Percentiles rank a stretch among this genome's conserved stretches.
These are phyloP conservation scores for Corythoichthys haematopterus DNA, from an alignment of 2,113 vertebrate genomes.

Conservation along the genomic window DNA sequence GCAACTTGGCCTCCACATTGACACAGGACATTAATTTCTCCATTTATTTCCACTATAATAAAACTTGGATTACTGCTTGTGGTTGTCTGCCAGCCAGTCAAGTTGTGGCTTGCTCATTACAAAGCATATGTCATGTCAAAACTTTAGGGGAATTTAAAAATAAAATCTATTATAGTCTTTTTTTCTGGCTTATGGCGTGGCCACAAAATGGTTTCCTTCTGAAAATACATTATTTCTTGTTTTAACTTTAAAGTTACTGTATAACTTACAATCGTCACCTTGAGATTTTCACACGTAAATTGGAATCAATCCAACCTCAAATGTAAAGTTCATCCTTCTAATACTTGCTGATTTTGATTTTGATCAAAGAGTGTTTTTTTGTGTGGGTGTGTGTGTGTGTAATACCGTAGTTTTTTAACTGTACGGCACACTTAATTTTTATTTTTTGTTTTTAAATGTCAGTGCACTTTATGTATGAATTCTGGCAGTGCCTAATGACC, in stretches of 20 bases:
- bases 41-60: slow-evolving; percentile 13
- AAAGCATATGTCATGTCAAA: not conserved
- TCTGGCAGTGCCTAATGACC: too few relatives aligned
- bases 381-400: too few relatives aligned
- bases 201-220: not conserved
- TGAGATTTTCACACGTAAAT: not conserved
- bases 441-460: not conserved
- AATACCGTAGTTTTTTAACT: too few relatives aligned
- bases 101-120: not conserved
- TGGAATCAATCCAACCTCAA: not conserved
- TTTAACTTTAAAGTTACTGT: not conserved
- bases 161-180: not conserved
- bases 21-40: slow-evolving; percentile 28
- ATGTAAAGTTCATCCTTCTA: not conserved
- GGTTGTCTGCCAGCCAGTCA: not conserved
- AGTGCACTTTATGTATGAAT: too few relatives aligned
- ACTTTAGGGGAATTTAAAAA: not conserved
- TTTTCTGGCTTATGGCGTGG: not conserved
- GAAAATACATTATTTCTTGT: not conserved
- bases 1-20: slow-evolving; percentile 25
- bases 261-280: not conserved
- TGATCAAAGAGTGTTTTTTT: too few relatives aligned
- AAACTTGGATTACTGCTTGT: not conserved
- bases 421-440: not conserved
- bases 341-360: not conserved